Base-by-base conservation (phyloP, 2,888 invertebrate genomes). In the Crocallis elinguaria region DNA sequence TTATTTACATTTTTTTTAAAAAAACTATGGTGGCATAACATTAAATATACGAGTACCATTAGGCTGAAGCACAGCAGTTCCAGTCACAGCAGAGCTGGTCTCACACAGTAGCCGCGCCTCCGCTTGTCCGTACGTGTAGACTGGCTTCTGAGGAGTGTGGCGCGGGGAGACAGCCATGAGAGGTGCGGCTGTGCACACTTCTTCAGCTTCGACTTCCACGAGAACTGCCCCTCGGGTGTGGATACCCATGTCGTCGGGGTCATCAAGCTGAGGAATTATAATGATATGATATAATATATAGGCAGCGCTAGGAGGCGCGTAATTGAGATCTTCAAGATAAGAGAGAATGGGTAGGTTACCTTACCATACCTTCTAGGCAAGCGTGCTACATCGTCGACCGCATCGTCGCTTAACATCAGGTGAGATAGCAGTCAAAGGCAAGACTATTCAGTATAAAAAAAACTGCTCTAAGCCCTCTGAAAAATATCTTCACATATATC, bases 141-240 rank as follows among this genome's bases (percentile, higher is more conserved):
- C 92, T 0, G 96, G 95, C 30, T 94, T 94, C 72, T 96, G 95
- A 25, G 94, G 94, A 23, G 92, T 92, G 45, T 92, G 92, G 2
- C 94, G 82, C 0, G 94, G 94, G 11, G 93, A 92, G 3, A 94
- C 92, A 0, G 94, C 94, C 38, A 94, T 86, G 46, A 96, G 83
- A 0, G 95, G 95, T 5, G 95, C 94, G 0, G 96, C 95, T 0
- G 96, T 96, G 82, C 96, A 96, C 36, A 95, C 94, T 46, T 95
- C 95, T 48, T 95, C 95, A 64, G 95, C 96, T 77, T 96, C 96
- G 2, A 96, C 94, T 74, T 96, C 96, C 0, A 96, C 95, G 52
- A 96, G 93, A 0, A 96, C 93, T 0, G 96, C 96, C 64, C 95
- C 95, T 0, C 96, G 95, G 32, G 94, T 93, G 42, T 92, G 82